Evolutionary conservation across 2,113 vertebrate genomes (phyloP).

Genomic region (Microtus montanus): DNA sequence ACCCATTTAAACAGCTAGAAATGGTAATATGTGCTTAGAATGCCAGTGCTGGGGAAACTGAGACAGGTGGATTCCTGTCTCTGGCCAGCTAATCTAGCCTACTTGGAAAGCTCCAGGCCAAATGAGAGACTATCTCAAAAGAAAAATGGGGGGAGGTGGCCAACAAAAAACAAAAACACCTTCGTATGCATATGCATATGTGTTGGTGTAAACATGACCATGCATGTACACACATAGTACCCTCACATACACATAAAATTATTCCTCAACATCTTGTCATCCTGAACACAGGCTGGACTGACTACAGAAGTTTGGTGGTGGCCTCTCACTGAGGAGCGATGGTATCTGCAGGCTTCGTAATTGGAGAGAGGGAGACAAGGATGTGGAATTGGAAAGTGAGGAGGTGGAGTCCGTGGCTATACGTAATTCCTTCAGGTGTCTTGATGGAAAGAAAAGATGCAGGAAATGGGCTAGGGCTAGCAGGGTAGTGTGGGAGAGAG

Average conservation of each 20-base stretch:
- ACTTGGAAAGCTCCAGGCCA: not conserved
- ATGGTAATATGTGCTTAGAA: not conserved
- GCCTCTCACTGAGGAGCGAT: not conserved
- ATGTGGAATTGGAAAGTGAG: not conserved
- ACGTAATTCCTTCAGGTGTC: not conserved
- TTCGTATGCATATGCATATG: not conserved
- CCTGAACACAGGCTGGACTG: not conserved
- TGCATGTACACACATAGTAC: not conserved
- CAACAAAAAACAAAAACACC: no score
- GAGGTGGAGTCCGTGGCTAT: not conserved
- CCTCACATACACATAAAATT: not conserved
- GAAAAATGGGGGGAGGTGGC: not conserved
- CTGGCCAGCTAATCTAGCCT: not conserved
- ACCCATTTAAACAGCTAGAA: not conserved
- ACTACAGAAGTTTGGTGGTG: not conserved
- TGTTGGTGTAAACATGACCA: not conserved
- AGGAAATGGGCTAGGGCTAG: not conserved
- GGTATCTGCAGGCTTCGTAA: not conserved
- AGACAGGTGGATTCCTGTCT: not conserved
- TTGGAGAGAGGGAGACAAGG: not conserved
- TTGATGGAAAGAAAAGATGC: not conserved
- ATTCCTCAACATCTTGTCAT: not conserved
- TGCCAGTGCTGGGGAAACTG: not conserved
- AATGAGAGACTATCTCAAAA: not conserved
- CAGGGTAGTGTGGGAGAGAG: not conserved